These are phyloP conservation scores for Ophion costatus DNA, from an alignment of 2,888 invertebrate species.

Conservation along the genomic window DNA sequence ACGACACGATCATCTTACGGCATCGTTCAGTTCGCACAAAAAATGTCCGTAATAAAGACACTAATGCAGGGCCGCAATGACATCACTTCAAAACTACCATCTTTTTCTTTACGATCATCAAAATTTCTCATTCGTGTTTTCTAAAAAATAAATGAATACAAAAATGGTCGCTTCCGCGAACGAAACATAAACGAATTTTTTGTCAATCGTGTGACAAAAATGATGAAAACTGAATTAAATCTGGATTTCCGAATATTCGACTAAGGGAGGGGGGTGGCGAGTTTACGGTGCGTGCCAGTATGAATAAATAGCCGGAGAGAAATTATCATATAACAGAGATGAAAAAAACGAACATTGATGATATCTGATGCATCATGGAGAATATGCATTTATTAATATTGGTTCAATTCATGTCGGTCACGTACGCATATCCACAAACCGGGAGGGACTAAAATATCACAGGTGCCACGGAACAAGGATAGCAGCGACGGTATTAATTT, in stretches of 20 bases:
- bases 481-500: not conserved
- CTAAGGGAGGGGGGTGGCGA: not conserved
- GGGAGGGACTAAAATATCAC: not conserved
- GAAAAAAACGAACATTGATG: not conserved
- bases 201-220: too few relatives aligned
- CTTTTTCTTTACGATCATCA: not conserved
- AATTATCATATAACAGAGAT: not conserved
- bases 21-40: not conserved
- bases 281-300: not conserved
- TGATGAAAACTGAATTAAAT: too few relatives aligned
- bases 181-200: too few relatives aligned
- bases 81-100: not conserved
- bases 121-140: not conserved
- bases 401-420: constrained; percentile 2
- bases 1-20: not conserved
- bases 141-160: too few relatives aligned
- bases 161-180: too few relatives aligned
- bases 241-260: not conserved
- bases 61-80: not conserved
- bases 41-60: not conserved
- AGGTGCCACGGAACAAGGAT: not conserved
- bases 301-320: not conserved
- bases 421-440: not conserved
- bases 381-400: not conserved
- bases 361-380: not conserved